Conservation (phyloP, 2,888 invertebrate genomes). For the Asteroscopus sphinx region DNA sequence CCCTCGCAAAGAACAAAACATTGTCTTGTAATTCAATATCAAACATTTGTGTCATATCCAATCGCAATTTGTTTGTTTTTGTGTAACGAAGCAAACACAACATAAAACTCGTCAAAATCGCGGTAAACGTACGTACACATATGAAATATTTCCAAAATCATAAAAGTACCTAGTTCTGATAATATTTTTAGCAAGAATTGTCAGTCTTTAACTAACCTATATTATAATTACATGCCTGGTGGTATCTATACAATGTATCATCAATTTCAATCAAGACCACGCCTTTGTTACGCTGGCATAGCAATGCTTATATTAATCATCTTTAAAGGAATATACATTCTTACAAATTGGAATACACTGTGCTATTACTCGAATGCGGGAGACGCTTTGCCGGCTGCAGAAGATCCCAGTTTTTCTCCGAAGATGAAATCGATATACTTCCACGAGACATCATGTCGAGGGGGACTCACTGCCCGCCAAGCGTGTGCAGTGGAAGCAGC, state of each 20-base stretch:
- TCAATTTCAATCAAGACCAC: background rate
- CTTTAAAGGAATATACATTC: background rate
- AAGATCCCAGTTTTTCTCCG: slow-evolving; percentile 54
- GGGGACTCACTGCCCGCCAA: slow-evolving; percentile 89
- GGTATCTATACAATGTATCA: background rate
- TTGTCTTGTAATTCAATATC: too few species aligned
- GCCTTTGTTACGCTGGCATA: background rate
- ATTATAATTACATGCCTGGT: background rate
- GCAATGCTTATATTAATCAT: slow-evolving; percentile 7
- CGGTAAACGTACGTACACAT: background rate
- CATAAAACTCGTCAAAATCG: background rate
- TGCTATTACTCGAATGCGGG: slow-evolving; percentile 29
- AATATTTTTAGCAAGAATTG: background rate
- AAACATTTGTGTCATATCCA: too few species aligned
- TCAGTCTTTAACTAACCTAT: background rate
- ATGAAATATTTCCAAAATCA: too few species aligned
- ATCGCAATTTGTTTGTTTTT: slow-evolving; percentile 5
- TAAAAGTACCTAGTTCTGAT: background rate
- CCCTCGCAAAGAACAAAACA: too few species aligned
- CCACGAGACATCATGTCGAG: slow-evolving; percentile 91
- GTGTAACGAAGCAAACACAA: background rate
- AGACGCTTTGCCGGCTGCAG: slow-evolving; percentile 58
- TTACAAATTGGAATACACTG: background rate
- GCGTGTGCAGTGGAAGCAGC: slow-evolving; percentile 93
- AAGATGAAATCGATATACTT: slow-evolving; percentile 90